Percentiles rank a stretch among this genome's conserved stretches.
These are phyloP conservation scores for Sebastes ruberrimus DNA, from an alignment of 2,797 vertebrate species.

Conservation along the genomic window DNA sequence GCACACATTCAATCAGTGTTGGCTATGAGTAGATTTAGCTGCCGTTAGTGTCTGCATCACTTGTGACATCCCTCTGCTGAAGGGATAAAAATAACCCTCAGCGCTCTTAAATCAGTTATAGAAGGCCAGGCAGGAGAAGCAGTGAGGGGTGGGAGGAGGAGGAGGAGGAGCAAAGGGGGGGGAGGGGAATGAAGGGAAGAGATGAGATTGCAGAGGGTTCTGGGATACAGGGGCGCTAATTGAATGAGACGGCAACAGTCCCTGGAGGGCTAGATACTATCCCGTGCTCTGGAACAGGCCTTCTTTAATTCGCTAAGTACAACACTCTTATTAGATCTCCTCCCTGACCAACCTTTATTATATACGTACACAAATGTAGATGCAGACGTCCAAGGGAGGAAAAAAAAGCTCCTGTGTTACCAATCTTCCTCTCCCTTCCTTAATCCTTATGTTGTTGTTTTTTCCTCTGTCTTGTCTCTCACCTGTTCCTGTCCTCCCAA, in stretches of 20 bases:
- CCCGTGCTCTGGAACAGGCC: conserved; percentile 66
- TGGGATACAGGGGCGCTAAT: conserved; percentile 85
- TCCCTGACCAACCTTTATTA: conserved; percentile 38
- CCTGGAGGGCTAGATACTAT: conserved; percentile 76
- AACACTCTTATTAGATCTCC: conserved; percentile 87
- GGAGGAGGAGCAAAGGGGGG: conserved; percentile 15
- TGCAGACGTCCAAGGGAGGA: neutral
- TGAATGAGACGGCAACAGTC: conserved; percentile 83
- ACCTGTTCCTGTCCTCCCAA: neutral
- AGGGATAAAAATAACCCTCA: conserved; percentile 78
- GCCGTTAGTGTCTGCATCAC: conserved; percentile 56
- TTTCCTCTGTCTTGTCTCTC: neutral
- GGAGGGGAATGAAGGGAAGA: conserved; percentile 61
- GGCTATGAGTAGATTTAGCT: conserved; percentile 59
- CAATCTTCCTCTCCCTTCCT: neutral
- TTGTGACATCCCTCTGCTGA: conserved; percentile 36
- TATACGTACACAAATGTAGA: conserved; percentile 21
- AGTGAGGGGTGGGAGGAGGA: neutral
- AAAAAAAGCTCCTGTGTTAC: neutral
- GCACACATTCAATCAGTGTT: conserved; percentile 16
- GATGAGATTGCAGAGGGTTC: conserved; percentile 81
- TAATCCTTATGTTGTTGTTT: neutral
- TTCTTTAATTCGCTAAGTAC: conserved; percentile 86
- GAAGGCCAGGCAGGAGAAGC: conserved; percentile 46
- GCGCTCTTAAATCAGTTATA: conserved; percentile 77